Conservation (phyloP, 2,888 invertebrate species). For the Agrotis exclamationis region DNA sequence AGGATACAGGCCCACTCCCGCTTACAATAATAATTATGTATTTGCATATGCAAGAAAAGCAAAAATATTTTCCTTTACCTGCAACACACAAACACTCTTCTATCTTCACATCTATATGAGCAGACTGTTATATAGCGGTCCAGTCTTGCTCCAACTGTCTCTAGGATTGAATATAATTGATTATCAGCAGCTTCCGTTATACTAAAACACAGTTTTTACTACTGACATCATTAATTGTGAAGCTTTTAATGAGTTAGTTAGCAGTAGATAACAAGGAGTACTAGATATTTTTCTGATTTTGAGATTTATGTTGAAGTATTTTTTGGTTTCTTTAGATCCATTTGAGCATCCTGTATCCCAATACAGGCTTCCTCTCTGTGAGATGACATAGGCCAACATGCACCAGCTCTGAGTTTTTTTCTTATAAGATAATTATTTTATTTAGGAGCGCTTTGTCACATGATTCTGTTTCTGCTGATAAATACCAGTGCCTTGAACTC, state of each 20-base stretch:
- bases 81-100: slow-evolving; percentile 36
- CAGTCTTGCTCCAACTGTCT: slow-evolving; percentile 65
- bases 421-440: neutral
- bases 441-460: neutral
- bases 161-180: slow-evolving; percentile 60
- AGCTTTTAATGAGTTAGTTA: slow-evolving; percentile 21
- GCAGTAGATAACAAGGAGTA: neutral
- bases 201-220: slow-evolving; percentile 46
- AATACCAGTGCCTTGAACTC: neutral
- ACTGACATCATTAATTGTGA: slow-evolving; percentile 42
- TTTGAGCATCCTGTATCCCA: too few relatives aligned
- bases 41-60: too few relatives aligned
- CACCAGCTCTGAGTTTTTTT: neutral
- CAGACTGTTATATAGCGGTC: slow-evolving; percentile 67
- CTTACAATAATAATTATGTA: too few relatives aligned
- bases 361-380: neutral
- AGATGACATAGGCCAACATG: too few relatives aligned
- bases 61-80: neutral
- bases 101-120: slow-evolving; percentile 20
- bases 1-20: too few relatives aligned
- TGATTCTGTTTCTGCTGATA: neutral
- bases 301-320: neutral
- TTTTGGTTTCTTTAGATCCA: neutral
- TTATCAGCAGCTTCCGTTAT: slow-evolving; percentile 53
- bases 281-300: neutral